Evolutionary conservation across 2,797 vertebrate genomes (phyloP), one percentile per base, ranked within the genome.

Genomic region (Coregonus ussuriensis): DNA sequence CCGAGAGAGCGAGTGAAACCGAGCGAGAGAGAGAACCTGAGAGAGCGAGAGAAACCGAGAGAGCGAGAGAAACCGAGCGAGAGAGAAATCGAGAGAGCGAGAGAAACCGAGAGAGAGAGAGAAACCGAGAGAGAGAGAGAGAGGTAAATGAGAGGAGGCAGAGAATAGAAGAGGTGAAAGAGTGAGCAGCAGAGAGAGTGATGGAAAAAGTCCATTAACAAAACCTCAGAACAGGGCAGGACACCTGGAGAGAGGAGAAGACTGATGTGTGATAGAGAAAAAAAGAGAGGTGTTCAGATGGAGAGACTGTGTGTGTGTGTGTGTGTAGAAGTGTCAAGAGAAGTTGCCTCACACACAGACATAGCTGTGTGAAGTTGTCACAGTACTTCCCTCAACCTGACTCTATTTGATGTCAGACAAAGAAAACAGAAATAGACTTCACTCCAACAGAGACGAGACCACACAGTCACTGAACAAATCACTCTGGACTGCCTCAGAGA

Each of bases 371-470:
- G 69, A 83, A 77, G 68, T 77, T 81, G 66, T 80, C 81, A 84
- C 79, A 83, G 77, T 56, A 13, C 56, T 84, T 76, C 74, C 68
- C 69, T 72, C 75, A 63, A 54, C 66, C 16, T 54, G 54, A 37
- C 68, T 74, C 70, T 82, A 85, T 85, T 89, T 85, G 62, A 81
- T 25, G 85, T 87, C 82, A 88, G 80, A 88, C 81, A 86, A 82
- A 82, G 59, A 71, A 54, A 81, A 75, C 78, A 69, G 72, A 77
- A 69, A 52, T 65, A 78, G 80, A 82, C 77, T 82, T 79, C 65
- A 83, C 83, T 59, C 62, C 77, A 75, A 72, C 62, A 86, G 83
- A 35, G 76, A 79, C 31, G 4, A 67, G 78, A 77, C 79, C 62
- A 74, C 0, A 77, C 72, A 74, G 18, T 4, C 73, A 74, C 4